A percentile compares a stretch with the other conserved stretches of the same genome.
Evolutionary conservation across 2,113 vertebrate species (phyloP).

Genomic region (Thryonomys swinderianus): DNA sequence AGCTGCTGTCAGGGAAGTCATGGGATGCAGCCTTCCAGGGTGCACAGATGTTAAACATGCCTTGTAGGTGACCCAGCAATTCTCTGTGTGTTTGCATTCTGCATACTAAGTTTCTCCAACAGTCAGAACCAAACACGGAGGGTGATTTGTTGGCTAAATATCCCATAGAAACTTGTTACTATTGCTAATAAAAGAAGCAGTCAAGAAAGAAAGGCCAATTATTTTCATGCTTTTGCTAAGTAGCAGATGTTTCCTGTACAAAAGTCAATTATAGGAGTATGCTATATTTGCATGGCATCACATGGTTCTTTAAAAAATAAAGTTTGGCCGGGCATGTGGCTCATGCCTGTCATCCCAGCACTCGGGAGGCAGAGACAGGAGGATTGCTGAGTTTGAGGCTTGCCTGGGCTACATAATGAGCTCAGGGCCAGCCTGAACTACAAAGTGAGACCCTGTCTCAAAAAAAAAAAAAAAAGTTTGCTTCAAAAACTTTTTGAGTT

Average conservation of each 20-base stretch:
- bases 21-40: neutral
- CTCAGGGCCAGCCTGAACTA: too few relatives aligned
- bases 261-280: constrained; percentile 26
- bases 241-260: constrained; percentile 37
- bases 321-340: too few relatives aligned
- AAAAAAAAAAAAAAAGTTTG: constrained; percentile 35
- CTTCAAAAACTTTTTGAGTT: constrained; percentile 11
- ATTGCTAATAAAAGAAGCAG: constrained; percentile 53
- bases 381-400: too few relatives aligned
- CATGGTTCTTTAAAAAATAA: constrained; percentile 20
- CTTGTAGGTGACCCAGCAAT: constrained; percentile 17
- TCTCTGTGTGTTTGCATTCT: neutral
- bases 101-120: constrained; percentile 16
- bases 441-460: too few relatives aligned
- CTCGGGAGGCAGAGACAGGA: too few relatives aligned
- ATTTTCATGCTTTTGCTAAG: constrained; percentile 45
- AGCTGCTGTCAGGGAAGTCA: constrained; percentile 43
- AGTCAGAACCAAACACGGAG: neutral
- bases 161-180: constrained; percentile 32
- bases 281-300: constrained; percentile 34
- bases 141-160: constrained; percentile 19
- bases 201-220: constrained; percentile 32
- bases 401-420: too few relatives aligned
- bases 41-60: constrained; percentile 17
- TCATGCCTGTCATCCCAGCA: too few relatives aligned